These are phyloP conservation scores for Eudasyphora cyanicolor DNA, from an alignment of 2,888 invertebrate genomes.

Conservation along the genomic window DNA sequence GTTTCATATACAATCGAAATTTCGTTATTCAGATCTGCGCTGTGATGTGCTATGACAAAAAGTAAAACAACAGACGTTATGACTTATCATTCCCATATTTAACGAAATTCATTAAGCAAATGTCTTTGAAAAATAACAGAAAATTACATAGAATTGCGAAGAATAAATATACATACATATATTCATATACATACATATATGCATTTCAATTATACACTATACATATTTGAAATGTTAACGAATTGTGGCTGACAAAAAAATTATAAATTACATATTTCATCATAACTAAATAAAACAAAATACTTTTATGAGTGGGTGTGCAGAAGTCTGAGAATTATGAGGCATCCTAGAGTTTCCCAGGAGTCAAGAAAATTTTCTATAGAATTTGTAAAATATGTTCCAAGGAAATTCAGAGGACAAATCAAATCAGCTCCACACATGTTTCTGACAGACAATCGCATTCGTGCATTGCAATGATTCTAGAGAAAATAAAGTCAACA, in stretches of 20 bases:
- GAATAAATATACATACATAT: slow-evolving; percentile 15
- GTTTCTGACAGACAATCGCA: no score
- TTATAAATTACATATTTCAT: slow-evolving; percentile 44
- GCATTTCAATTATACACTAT: no score
- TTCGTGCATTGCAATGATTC: no score
- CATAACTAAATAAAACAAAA: slow-evolving; percentile 22
- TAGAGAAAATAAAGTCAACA: no score
- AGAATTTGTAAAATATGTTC: slow-evolving; percentile 26
- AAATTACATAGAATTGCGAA: slow-evolving; percentile 24
- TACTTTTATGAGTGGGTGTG: background rate
- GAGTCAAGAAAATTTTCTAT: slow-evolving; percentile 28
- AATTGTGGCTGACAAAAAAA: slow-evolving; percentile 3
- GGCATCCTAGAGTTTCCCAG: background rate
- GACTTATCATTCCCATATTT: background rate
- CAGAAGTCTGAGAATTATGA: no score
- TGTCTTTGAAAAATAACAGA: slow-evolving; percentile 25
- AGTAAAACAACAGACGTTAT: background rate
- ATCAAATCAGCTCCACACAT: background rate
- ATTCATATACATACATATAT: background rate
- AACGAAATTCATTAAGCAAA: slow-evolving; percentile 32
- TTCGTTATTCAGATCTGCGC: no score
- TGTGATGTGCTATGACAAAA: no score
- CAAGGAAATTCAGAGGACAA: background rate
- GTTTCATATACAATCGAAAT: no score
- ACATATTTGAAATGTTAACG: no score